Percentiles rank a stretch among this genome's conserved stretches.
Conservation (phyloP, 2,888 invertebrate species). For the Chydorus sphaericus region DNA sequence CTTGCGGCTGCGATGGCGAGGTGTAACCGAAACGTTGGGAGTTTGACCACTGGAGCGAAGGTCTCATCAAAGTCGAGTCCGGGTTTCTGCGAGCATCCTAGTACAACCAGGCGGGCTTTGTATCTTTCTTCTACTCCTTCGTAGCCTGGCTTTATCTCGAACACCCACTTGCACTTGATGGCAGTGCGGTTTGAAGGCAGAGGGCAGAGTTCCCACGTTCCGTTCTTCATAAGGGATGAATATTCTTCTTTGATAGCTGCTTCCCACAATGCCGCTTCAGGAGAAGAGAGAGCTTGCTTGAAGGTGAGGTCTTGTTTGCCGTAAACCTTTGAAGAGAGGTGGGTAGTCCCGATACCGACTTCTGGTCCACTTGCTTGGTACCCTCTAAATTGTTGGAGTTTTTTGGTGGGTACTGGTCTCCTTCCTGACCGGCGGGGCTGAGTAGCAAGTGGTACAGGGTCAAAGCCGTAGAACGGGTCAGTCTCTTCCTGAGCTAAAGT, state of each 20-base stretch:
- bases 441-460: not conserved
- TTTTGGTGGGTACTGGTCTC: not conserved
- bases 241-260: not conserved
- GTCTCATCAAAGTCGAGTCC: slow-evolving; percentile 1
- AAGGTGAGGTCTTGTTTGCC: not conserved
- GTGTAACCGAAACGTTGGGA: not conserved
- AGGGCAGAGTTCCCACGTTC: not conserved
- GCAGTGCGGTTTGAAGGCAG: not conserved
- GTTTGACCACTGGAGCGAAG: slow-evolving; percentile 1
- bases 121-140: not conserved
- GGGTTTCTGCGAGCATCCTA: not conserved
- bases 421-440: not conserved
- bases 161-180: not conserved
- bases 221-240: not conserved
- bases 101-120: not conserved
- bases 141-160: not conserved
- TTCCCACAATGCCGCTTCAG: not conserved
- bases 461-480: not conserved
- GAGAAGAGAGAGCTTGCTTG: not conserved
- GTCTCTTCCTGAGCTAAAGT: no score
- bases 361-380: not conserved
- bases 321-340: not conserved
- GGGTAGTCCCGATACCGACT: not conserved
- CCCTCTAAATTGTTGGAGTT: not conserved
- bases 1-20: not conserved